Evolutionary conservation across 2,888 invertebrate species (phyloP).

Genomic region (Mythimna ferrago): DNA sequence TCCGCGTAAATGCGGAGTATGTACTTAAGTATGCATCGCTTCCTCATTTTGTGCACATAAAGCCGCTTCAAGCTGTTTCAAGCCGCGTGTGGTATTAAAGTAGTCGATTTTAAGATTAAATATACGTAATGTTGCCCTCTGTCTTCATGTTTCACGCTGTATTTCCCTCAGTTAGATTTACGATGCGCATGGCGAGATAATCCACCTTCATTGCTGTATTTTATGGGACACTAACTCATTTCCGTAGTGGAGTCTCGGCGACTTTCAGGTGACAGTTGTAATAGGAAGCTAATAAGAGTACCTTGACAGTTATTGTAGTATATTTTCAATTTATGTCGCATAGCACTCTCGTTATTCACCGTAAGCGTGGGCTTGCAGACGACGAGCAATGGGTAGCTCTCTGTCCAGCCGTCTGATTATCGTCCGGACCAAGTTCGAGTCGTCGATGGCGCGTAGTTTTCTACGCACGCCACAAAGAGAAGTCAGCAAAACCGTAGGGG

Average conservation of each 20-base stretch:
- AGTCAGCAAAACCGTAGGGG: no score
- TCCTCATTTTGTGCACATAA: conserved; percentile 16
- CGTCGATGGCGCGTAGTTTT: no score
- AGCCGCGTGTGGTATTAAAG: conserved; percentile 3
- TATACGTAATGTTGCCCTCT: not conserved
- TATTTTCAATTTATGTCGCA: conserved; percentile 1
- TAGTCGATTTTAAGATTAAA: conserved; percentile 20
- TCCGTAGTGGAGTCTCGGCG: not conserved
- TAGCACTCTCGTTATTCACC: not conserved
- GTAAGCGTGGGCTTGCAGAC: no score
- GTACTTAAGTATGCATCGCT: conserved; percentile 46
- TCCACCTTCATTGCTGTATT: conserved; percentile 28
- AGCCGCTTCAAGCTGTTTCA: conserved; percentile 16
- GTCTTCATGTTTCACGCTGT: not conserved
- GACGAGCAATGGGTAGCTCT: no score
- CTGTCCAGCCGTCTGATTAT: no score
- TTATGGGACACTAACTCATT: conserved; percentile 38
- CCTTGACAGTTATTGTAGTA: not conserved
- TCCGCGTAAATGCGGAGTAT: conserved; percentile 16
- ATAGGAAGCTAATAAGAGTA: not conserved
- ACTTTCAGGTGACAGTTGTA: conserved; percentile 9
- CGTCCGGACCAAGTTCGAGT: no score
- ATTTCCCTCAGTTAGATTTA: conserved; percentile 29
- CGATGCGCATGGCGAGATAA: conserved; percentile 28
- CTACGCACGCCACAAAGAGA: no score